These are phyloP conservation scores for Prosopocoilus inquinatus DNA, from an alignment of 2,888 invertebrate species.

Conservation along the genomic window DNA sequence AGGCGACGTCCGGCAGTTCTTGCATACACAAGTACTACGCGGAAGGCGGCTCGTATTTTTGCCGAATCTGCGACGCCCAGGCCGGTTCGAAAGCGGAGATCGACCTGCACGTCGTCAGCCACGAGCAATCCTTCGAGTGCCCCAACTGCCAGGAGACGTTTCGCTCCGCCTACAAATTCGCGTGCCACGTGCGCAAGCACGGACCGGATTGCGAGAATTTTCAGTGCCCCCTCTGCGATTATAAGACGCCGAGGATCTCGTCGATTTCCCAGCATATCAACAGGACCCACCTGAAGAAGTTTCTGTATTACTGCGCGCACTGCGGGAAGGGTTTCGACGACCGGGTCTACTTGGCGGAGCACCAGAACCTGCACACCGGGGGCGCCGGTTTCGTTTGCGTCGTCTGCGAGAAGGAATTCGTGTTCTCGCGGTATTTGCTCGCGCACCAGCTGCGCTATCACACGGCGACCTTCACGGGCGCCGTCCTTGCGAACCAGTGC, in stretches of 20 bases:
- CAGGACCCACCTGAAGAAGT: conserved; percentile 54
- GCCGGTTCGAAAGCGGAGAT: conserved; percentile 35
- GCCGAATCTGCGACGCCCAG: conserved; percentile 38
- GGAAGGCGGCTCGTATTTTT: conserved; percentile 33
- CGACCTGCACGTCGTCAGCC: conserved; percentile 33
- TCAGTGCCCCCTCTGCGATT: conserved; percentile 38
- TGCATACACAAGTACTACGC: conserved; percentile 28
- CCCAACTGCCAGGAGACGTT: conserved; percentile 31
- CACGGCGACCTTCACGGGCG: conserved; percentile 45
- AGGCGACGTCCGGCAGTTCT: conserved; percentile 13
- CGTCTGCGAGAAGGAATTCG: conserved; percentile 49
- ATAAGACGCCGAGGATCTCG: conserved; percentile 33
- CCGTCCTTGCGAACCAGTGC: conserved; percentile 47
- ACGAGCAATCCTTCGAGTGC: conserved; percentile 26
- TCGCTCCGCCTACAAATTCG: conserved; percentile 40
- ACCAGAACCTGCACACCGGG: conserved; percentile 47
- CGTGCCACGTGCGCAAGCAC: conserved; percentile 39
- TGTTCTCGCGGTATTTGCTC: conserved; percentile 37
- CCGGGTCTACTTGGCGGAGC: conserved; percentile 48
- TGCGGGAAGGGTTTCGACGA: conserved; percentile 54
- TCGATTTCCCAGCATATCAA: conserved; percentile 55
- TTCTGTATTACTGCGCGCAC: conserved; percentile 49
- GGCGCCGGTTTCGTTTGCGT: conserved; percentile 50
- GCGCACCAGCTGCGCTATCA: conserved; percentile 40
- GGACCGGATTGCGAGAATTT: conserved; percentile 33